Conservation (phyloP, 2,888 invertebrate species). For the Cataglyphis albicans region DNA sequence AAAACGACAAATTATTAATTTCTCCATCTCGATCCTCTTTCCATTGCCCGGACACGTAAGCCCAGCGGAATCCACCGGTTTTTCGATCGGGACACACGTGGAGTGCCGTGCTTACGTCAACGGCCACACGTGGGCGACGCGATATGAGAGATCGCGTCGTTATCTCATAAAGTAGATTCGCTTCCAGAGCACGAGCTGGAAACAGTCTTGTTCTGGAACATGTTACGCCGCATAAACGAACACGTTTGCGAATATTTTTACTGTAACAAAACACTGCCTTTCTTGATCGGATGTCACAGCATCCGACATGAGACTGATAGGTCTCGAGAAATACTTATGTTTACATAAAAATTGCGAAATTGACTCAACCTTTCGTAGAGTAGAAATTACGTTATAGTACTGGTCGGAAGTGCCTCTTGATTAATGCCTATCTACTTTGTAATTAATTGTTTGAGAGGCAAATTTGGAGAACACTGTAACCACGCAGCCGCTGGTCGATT, state of each 20-base stretch:
- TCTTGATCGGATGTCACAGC: not conserved
- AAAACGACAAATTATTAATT: conserved; percentile 58
- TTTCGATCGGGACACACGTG: conserved; percentile 59
- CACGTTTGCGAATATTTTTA: conserved; percentile 64
- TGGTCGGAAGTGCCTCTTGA: not conserved
- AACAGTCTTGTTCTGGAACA: conserved; percentile 62
- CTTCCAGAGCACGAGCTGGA: conserved; percentile 66
- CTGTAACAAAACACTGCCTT: conserved; percentile 47
- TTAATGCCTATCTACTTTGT: conserved; percentile 1
- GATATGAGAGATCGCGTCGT: conserved; percentile 75
- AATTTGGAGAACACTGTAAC: conserved; percentile 34
- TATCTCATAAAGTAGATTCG: conserved; percentile 65
- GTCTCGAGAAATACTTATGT: not conserved
- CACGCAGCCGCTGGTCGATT: conserved; percentile 60
- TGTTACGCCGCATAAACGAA: conserved; percentile 62
- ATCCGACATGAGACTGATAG: not conserved
- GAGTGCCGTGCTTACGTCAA: conserved; percentile 71
- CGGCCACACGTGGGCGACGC: conserved; percentile 72
- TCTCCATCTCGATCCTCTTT: not conserved
- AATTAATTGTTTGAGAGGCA: conserved; percentile 21
- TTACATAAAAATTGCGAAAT: not conserved
- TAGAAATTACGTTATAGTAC: not conserved
- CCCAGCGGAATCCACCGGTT: not conserved
- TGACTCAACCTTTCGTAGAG: not conserved
- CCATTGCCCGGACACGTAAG: conserved; percentile 6